A percentile compares a stretch with the other conserved stretches of the same genome.
Conservation (phyloP, 2,113 vertebrate genomes). For the Sorex fumeus region DNA sequence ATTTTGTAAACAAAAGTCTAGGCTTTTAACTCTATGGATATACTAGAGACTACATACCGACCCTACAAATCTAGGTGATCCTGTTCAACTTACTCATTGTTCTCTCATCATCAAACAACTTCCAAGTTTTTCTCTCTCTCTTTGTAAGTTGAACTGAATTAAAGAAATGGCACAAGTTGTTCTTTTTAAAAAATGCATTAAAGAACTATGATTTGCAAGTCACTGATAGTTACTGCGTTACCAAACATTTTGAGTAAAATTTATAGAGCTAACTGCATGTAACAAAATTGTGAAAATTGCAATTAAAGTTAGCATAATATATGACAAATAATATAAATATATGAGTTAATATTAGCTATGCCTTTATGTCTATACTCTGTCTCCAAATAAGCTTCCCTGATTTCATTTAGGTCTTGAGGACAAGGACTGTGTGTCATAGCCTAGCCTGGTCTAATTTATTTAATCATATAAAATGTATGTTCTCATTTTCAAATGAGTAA, state of each 20-base stretch:
- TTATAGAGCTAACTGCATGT: neutral
- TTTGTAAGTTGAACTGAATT: neutral
- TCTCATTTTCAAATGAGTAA: constrained; percentile 74
- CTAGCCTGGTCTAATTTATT: constrained; percentile 72
- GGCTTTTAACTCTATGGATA: neutral
- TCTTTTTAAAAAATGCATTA: constrained; percentile 20
- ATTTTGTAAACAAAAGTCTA: constrained; percentile 27
- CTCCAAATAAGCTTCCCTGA: constrained; percentile 51
- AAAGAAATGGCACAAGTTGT: constrained; percentile 3
- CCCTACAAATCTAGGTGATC: neutral
- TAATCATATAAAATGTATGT: constrained; percentile 73
- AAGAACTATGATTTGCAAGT: constrained; percentile 30
- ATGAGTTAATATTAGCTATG: constrained; percentile 2
- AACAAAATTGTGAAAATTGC: constrained; percentile 45
- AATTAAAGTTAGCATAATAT: neutral
- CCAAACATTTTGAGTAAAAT: neutral
- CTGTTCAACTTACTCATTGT: neutral
- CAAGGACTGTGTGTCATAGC: constrained; percentile 38
- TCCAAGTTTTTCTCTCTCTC: neutral
- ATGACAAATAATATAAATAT: neutral
- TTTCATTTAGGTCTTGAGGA: constrained; percentile 68
- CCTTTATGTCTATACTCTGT: neutral
- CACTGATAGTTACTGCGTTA: too few relatives aligned
- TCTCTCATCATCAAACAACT: constrained; percentile 38
- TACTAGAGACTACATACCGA: neutral